Percentiles rank a stretch among this genome's conserved stretches.
phyloP scores from a whole-genome alignment of 2,113 vertebrate species.

The Platichthys stellatus region DNA sequence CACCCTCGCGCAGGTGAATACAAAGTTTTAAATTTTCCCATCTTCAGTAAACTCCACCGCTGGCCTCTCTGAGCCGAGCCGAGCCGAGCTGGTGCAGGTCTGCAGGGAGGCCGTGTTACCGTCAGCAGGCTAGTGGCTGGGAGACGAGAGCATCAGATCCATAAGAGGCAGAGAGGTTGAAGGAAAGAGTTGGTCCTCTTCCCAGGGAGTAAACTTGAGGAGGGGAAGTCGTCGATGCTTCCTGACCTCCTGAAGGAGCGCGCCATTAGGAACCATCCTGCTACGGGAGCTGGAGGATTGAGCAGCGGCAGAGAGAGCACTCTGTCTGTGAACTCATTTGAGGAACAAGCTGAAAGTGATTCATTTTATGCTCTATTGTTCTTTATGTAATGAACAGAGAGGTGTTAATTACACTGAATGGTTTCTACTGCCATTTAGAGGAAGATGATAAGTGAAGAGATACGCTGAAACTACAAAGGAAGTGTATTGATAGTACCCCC shows the following conservation, averaged over 20 bases:
- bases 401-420: slow-evolving; percentile 37
- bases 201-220: slow-evolving; percentile 19
- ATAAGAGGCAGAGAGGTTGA: slow-evolving; percentile 18
- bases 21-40: background rate
- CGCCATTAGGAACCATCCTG: background rate
- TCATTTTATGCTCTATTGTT: slow-evolving; percentile 41
- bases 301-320: background rate
- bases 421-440: slow-evolving; percentile 44
- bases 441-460: slow-evolving; percentile 40
- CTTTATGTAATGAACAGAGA: slow-evolving; percentile 41
- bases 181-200: slow-evolving; percentile 17
- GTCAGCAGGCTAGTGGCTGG: slow-evolving; percentile 10
- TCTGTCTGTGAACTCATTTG: slow-evolving; percentile 3
- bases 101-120: slow-evolving; percentile 10
- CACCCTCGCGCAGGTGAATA: background rate
- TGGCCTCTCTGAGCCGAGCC: slow-evolving; percentile 2
- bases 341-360: slow-evolving; percentile 36
- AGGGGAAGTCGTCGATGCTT: slow-evolving; percentile 2
- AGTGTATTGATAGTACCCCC: slow-evolving; percentile 13
- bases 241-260: slow-evolving; percentile 15
- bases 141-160: slow-evolving; percentile 26
- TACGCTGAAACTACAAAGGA: slow-evolving; percentile 43
- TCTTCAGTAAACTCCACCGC: slow-evolving; percentile 4
- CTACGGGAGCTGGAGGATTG: too few relatives aligned
- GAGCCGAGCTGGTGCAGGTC: background rate